Base-by-base conservation (phyloP, 30 jellyfish, hydroid and myxozoan genomes). In the Cassiopea xamachana region DNA sequence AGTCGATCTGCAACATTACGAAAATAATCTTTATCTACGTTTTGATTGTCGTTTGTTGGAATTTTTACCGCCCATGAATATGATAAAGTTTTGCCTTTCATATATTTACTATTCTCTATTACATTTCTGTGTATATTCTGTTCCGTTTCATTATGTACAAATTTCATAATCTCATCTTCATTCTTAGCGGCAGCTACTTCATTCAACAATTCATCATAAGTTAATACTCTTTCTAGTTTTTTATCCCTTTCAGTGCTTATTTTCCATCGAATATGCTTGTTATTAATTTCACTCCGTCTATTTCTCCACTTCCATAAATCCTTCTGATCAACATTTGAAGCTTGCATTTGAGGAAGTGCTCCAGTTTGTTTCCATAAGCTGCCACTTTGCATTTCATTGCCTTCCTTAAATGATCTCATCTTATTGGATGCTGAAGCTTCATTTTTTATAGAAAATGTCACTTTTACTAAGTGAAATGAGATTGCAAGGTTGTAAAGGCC, bases 31-130 rank as follows among this genome's bases (percentile, higher is more conserved):
- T 71, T 77, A 12, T 59, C 85, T 8, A 48, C 6, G 13, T 43
- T 81, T 39, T 43, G 48, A 14, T 46, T 14, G 18, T 69, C 51
- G 0, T 71, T 48, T 46, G 80, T 48, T 0, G 97, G 97, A n/a
- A 94, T 16, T 48, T 82, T 79, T 1, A 94, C 76, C 6, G 98
- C 98, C 98, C 98, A 94, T 1, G 98, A 94, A 69, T 87, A 90
- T 16, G 96, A 82, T 12, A 93, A 80, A 27, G 10, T 80, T 19
- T 78, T 50, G 18, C 14, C 27, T 16, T 50, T 19, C 4, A 2
- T 71, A 19, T 17, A 18, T 12, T 14, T 71, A 71, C 15, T 71
- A 71, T 71, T 4, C 2, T 19, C 55, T 71, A 6, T 16, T 16
- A 71, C 1, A 14, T 2, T 71, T 4, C 43, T 67, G 7, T 71